These are phyloP conservation scores for Sylvia atricapilla DNA, from an alignment of 2,113 vertebrate genomes.

Conservation along the genomic window DNA sequence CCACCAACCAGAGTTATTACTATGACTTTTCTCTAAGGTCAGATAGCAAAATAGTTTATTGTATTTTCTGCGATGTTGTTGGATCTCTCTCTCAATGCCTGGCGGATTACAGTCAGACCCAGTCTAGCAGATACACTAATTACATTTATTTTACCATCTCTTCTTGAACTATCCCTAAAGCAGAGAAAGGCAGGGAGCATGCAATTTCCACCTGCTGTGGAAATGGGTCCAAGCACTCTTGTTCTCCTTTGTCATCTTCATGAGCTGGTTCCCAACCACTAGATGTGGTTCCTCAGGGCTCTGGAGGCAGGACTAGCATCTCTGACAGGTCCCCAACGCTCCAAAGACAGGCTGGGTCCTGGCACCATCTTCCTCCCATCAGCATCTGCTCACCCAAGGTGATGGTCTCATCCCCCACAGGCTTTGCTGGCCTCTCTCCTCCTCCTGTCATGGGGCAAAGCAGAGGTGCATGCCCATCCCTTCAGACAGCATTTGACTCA, in stretches of 20 bases:
- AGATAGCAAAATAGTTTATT: neutral
- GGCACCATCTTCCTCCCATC: neutral
- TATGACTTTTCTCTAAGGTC: neutral
- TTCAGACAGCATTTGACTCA: neutral
- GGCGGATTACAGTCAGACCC: neutral
- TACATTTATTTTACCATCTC: neutral
- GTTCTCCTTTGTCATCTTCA: neutral
- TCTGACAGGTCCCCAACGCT: neutral
- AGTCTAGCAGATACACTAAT: neutral
- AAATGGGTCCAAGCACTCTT: neutral
- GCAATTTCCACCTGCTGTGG: neutral
- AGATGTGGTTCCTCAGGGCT: neutral
- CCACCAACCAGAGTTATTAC: neutral
- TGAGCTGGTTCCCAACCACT: neutral
- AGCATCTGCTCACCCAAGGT: neutral
- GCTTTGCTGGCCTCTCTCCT: neutral
- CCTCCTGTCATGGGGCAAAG: neutral
- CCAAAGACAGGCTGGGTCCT: neutral
- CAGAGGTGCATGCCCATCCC: rapidly evolving
- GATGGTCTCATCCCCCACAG: neutral
- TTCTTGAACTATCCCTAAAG: neutral
- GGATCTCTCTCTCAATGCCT: neutral
- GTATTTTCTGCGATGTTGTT: neutral
- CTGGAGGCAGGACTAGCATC: neutral
- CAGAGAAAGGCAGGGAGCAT: neutral